Conservation (phyloP, 1,140 invertebrate genomes). For the Paramacrobiotus metropolitanus region DNA sequence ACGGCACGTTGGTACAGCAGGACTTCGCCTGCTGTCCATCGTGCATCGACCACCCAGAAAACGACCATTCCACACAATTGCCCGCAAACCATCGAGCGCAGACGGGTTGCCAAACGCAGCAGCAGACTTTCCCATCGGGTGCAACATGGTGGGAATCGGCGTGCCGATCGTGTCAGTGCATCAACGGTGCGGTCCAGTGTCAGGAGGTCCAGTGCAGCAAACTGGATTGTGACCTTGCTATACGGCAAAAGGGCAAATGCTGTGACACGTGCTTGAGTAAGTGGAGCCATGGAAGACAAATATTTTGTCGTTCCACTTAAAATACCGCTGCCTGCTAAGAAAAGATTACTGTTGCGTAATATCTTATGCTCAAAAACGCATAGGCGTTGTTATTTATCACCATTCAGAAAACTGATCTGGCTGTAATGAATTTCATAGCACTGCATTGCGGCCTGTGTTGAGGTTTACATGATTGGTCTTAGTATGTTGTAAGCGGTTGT, state of each 20-base stretch:
- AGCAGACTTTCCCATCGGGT: background rate
- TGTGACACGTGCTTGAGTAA: background rate
- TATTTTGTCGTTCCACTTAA: background rate
- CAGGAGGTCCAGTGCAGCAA: background rate
- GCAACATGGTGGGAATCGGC: background rate
- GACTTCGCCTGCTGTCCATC: background rate
- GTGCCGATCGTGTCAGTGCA: background rate
- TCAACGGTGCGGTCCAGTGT: background rate
- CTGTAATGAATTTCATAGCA: no score
- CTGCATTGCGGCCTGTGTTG: no score
- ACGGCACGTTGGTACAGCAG: background rate
- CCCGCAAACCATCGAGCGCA: background rate
- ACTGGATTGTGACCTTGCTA: background rate
- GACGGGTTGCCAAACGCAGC: background rate
- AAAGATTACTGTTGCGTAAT: no score
- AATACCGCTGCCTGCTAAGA: background rate
- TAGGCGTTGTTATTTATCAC: no score
- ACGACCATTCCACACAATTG: background rate
- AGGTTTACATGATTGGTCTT: no score
- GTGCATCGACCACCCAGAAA: background rate
- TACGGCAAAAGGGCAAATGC: background rate
- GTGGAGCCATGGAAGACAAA: background rate
- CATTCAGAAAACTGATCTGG: no score
- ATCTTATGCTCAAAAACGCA: no score
- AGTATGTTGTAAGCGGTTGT: no score